Evolutionary conservation across 2,113 vertebrate species (phyloP), one percentile per base, ranked within the genome.

Genomic region (Steatornis caripensis): DNA sequence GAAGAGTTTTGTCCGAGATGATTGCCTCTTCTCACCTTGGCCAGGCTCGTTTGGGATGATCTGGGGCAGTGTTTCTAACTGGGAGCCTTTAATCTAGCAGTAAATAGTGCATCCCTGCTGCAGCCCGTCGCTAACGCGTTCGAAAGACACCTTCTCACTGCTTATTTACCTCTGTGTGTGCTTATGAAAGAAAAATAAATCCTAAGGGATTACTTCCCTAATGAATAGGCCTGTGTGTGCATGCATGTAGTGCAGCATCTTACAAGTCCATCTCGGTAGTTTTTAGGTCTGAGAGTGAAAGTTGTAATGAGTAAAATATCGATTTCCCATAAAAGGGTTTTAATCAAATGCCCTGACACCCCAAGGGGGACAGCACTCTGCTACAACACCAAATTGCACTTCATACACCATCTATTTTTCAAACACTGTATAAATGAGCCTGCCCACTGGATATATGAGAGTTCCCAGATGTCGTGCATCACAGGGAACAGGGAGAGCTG

Each of bases 261-360:
- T 96, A 95, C 96, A 95, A 97, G 96, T 96, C 96, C 93, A 92
- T 96, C 95, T 97, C 29, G 8, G 76, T 93, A 90, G 96, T 97
- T 97, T 98, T 97, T 90, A 95, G 95, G 84, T 58, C 68, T 95
- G 92, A 97, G 95, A 97, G 97, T 93, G 95, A 98, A 96, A 96
- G 90, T 96, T 97, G 78, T 97, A 98, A 98, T 98, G 97, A 98
- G 97, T 94, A 97, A 98, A 97, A 96, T 98, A 98, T 96, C 97
- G 98, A 98, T 99, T 98, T 97, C 96, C 97, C 97, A 97, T 98
- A 98, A 98, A 98, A 97, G 96, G 97, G 97, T 97, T 98, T 99
- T 99, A 98, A 99, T 99, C 98, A 99, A 96, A 98, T 95, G 97
- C 95, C 93, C 93, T 97, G 97, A 97, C 92, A 97, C 96, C 95